phyloP scores from a whole-genome alignment of 1,140 invertebrate genomes.

The Drosophila sulfurigaster region DNA sequence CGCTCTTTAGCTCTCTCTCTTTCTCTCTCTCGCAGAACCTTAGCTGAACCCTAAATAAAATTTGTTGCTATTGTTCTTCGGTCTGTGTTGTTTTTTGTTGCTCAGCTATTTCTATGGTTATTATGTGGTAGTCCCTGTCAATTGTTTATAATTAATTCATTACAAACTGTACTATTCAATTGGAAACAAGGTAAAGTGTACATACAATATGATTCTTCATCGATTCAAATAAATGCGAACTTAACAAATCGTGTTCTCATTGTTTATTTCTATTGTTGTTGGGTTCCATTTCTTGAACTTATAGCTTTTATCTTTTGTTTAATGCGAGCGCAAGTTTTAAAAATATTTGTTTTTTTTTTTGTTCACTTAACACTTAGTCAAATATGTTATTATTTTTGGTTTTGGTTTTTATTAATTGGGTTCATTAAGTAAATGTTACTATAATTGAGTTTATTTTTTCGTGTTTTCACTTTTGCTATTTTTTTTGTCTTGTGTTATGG shows the following conservation, averaged over 20 bases:
- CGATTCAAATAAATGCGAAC: conserved; percentile 65
- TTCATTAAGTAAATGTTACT: conserved; percentile 75
- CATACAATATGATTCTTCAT: neutral
- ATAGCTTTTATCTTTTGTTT: conserved; percentile 44
- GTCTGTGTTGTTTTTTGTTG: conserved; percentile 15
- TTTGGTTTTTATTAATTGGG: conserved; percentile 20
- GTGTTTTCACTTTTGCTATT: conserved; percentile 67
- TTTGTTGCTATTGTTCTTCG: conserved; percentile 67
- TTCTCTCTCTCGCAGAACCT: neutral
- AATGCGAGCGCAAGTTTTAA: conserved; percentile 70
- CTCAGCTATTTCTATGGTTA: conserved; percentile 75
- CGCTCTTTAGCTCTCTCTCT: neutral
- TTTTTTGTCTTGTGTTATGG: conserved; percentile 51
- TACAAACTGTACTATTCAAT: conserved; percentile 43
- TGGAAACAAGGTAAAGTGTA: conserved; percentile 36
- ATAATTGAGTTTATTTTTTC: conserved; percentile 71
- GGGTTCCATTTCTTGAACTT: conserved; percentile 28
- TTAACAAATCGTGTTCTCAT: conserved; percentile 65
- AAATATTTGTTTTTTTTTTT: conserved; percentile 56
- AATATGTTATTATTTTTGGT: conserved; percentile 52
- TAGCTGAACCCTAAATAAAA: conserved; percentile 62
- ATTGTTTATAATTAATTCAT: conserved; percentile 77
- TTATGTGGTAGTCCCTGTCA: conserved; percentile 82
- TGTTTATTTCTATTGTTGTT: conserved; percentile 34
- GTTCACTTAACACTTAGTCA: conserved; percentile 67